Evolutionary conservation across 2,888 invertebrate genomes (phyloP), one percentile per base, ranked within the genome.

Genomic region (Ennomos quercinarius): DNA sequence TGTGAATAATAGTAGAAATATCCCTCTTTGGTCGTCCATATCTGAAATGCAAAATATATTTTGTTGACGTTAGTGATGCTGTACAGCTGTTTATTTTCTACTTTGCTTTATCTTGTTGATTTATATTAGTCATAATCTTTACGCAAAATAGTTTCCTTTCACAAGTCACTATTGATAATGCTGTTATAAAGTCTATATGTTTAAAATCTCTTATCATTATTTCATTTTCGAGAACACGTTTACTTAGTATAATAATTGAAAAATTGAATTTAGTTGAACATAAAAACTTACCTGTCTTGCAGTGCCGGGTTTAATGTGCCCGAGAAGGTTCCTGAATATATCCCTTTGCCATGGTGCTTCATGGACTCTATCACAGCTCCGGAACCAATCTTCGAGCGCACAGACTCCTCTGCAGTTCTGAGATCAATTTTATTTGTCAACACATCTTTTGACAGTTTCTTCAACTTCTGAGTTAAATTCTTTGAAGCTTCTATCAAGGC

Each of bases 291-390:
- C 81, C 95, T 95, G 87, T 98, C 98, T 89, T 98, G 98, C 48
- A 98, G 93, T 44, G 98, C 97, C 52, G 98, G 98, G 87, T 98
- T 98, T 53, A 98, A 86, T 12, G 98, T 98, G 53, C 98, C 98
- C 80, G 98, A 98, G 87, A 99, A 99, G 63, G 98, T 98, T 67
- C 99, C 99, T 10, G 98, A 98, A 90, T 98, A 99, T 66, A 98
- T 97, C 73, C 98, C 98, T 86, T 97, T 97, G 68, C 98, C 97
- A 77, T 98, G 97, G 83, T 98, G 98, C 84, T 96, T 96, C 97
- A 98, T 97, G 75, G 97, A 97, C 82, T 97, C 97, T 81, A 97
- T 97, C 78, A 97, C 96, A 74, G 97, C 97, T 38, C 97, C 97
- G 10, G 91, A 89, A 54, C 90, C 89, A 51, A 88, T 84, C 65